phyloP scores from a whole-genome alignment of 2,888 invertebrate genomes.

The Furcula furcula region DNA sequence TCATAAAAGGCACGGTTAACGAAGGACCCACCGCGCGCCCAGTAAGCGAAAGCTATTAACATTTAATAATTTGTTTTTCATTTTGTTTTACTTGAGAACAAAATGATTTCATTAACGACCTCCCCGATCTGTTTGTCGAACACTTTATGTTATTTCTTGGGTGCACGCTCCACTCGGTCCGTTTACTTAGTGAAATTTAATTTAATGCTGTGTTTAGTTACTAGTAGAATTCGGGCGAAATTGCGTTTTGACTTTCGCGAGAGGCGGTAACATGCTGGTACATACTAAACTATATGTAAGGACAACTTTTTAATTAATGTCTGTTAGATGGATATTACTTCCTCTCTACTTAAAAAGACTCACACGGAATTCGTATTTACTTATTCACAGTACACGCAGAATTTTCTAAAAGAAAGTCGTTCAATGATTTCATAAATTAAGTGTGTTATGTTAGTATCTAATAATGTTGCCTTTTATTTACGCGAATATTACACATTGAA shows the following conservation, averaged over 20 bases:
- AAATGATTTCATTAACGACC: constrained; percentile 45
- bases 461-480: too few species aligned
- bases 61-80: constrained; percentile 41
- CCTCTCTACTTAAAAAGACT: too few species aligned
- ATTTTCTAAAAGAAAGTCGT: too few species aligned
- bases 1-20: constrained; percentile 34
- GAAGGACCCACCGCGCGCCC: constrained; percentile 24
- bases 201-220: constrained; percentile 17
- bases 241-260: not conserved
- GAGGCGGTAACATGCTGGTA: too few species aligned
- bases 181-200: constrained; percentile 31
- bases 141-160: constrained; percentile 39
- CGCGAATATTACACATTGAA: too few species aligned
- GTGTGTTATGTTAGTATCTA: too few species aligned
- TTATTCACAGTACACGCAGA: too few species aligned
- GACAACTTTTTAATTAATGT: too few species aligned
- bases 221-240: not conserved
- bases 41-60: constrained; percentile 28
- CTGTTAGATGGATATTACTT: too few species aligned
- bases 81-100: constrained; percentile 46
- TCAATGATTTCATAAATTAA: too few species aligned
- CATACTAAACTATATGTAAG: too few species aligned
- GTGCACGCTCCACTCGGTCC: constrained; percentile 28
- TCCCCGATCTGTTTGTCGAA: constrained; percentile 39
- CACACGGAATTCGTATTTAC: too few species aligned